phyloP scores from a whole-genome alignment of 2,888 invertebrate species.

The Megastigmus dorsalis region DNA sequence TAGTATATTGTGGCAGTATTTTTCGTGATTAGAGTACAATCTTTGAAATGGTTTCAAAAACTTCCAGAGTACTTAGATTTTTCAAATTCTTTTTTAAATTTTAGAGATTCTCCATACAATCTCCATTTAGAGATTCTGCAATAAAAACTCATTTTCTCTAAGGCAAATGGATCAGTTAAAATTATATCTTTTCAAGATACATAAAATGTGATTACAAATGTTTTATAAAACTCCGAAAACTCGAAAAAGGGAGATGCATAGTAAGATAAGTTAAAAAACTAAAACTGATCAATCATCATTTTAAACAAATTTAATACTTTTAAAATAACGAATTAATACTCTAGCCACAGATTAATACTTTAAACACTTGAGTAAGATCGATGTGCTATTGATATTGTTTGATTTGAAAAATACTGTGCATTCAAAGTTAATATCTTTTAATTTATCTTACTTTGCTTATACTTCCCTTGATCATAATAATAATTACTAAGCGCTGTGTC shows the following conservation, averaged over 20 bases:
- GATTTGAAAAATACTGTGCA: conserved; percentile 21
- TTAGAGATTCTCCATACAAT: no score
- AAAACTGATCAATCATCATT: no score
- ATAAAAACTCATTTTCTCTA: no score
- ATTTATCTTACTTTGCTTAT: not conserved
- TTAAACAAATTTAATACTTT: not conserved
- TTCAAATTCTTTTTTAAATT: no score
- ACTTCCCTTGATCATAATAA: not conserved
- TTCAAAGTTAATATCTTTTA: not conserved
- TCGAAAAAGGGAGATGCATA: not conserved
- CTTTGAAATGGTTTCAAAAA: not conserved
- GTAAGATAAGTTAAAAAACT: conserved; percentile 28
- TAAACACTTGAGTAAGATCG: conserved; percentile 23
- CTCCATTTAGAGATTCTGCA: no score
- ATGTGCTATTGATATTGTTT: conserved; percentile 13
- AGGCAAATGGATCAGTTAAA: no score
- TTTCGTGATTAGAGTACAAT: conserved; percentile 19
- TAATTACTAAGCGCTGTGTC: not conserved
- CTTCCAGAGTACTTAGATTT: no score
- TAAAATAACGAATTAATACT: not conserved
- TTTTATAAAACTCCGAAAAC: no score
- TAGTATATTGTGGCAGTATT: conserved; percentile 29
- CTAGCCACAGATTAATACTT: no score
- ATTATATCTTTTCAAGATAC: no score
- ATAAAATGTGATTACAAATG: no score